Percentiles rank a stretch among this genome's conserved stretches.
phyloP scores from a whole-genome alignment of 2,888 invertebrate genomes.

The Aspidiotus destructor region DNA sequence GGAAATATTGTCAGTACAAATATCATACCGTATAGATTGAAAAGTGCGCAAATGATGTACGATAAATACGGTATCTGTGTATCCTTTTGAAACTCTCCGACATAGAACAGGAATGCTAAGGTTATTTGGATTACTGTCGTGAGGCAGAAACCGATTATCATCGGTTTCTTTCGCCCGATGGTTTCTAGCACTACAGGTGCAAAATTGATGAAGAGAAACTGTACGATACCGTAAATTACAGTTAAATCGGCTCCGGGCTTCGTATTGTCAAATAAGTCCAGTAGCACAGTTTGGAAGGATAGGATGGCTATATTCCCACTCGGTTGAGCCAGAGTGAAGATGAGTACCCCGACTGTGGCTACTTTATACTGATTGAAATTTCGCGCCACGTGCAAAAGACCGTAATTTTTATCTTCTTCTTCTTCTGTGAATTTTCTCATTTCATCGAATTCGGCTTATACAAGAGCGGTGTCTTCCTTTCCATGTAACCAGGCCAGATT shows the following conservation, averaged over 20 bases:
- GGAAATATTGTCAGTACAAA: neutral
- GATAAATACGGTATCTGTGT: slow-evolving; percentile 5
- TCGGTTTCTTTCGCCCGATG: slow-evolving; percentile 35
- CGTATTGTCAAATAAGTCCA: too few relatives aligned
- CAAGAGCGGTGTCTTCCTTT: neutral
- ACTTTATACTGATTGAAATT: too few relatives aligned
- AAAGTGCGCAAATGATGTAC: slow-evolving; percentile 6
- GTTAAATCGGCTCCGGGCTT: too few relatives aligned
- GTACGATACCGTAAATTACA: too few relatives aligned
- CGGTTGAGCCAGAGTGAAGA: too few relatives aligned
- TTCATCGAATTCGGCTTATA: neutral
- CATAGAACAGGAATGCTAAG: neutral
- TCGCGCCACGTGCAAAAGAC: too few relatives aligned
- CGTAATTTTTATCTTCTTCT: neutral
- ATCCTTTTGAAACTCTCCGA: neutral
- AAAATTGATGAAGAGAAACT: too few relatives aligned
- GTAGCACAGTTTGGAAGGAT: too few relatives aligned
- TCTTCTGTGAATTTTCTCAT: slow-evolving; percentile 2
- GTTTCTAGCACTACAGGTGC: slow-evolving; percentile 34
- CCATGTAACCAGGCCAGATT: slow-evolving; percentile 16
- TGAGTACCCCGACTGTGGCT: too few relatives aligned
- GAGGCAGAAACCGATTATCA: neutral
- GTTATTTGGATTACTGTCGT: neutral
- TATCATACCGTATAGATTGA: slow-evolving; percentile 10
- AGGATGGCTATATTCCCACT: too few relatives aligned